Base-by-base conservation (phyloP, 2,797 vertebrate genomes). In the Halcyon chelicuti region DNA sequence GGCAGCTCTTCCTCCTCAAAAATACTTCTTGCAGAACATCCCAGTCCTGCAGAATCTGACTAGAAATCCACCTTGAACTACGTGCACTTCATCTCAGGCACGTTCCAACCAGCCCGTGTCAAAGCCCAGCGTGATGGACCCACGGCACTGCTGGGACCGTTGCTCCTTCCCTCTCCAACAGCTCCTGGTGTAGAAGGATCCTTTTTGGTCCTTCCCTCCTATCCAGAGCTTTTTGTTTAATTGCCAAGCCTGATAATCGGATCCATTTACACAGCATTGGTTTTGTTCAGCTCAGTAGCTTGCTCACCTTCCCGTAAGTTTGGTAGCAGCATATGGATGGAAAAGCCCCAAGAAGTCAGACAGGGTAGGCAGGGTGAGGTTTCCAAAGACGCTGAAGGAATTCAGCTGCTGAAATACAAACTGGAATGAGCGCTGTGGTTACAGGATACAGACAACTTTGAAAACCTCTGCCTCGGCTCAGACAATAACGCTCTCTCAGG, bases 51-150 rank as follows among this genome's bases (percentile, higher is more conserved):
- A 82, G 70, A 86, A 92, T 91, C 52, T 93, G 91, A 94, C 90
- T 93, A 67, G 92, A 97, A 97, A 97, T 71, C 95, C 86, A 96
- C 94, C 95, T 97, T 95, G 91, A 95, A 93, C 73, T 93, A 85
- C 87, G 93, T 94, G 79, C 96, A 90, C 90, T 97, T 95, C 37
- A 37, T 37, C 40, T 42, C 40, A 42, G 40, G 40, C 40, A 42
- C 40, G 18, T 42, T 42, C 40, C 7, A 78, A 47, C 19, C 9
- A 4, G 3, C 7, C 26, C 13, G 68, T 82, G 23, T 47, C 60
- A 68, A 81, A 86, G 73, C 7, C 26, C 51, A 49, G 0, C 6
- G 55, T 28, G 22, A 70, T 3, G 16, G 10, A 25, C 28, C 44
- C 74, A 46, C 10, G 49, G 7, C 20, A 10, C 22, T 76, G 0